Percentiles rank a stretch among this genome's conserved stretches.
Conservation (phyloP, 2,888 invertebrate genomes). For the Parasteatoda lunata region DNA sequence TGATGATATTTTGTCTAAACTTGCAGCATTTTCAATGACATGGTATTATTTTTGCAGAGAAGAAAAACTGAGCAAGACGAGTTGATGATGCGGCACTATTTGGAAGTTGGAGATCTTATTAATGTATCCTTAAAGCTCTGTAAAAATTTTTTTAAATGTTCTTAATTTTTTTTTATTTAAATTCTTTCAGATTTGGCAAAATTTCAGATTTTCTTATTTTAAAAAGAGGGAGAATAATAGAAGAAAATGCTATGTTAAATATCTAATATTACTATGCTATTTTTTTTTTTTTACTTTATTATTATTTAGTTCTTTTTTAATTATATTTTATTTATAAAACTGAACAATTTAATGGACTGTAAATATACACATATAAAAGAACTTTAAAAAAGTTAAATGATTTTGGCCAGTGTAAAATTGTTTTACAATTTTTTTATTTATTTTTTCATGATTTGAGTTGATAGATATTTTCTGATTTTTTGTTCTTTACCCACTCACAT, state of each 20-base stretch:
- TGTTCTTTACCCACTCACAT: too few relatives aligned
- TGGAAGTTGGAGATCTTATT: conserved; percentile 95
- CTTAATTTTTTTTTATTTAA: neutral
- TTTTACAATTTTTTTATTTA: too few relatives aligned
- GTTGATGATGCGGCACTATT: conserved; percentile 95
- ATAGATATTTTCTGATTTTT: too few relatives aligned
- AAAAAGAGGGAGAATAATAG: too few relatives aligned
- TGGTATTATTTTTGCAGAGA: conserved; percentile 77
- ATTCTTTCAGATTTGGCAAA: neutral
- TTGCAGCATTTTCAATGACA: too few relatives aligned
- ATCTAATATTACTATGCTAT: neutral
- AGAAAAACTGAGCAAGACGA: conserved; percentile 96
- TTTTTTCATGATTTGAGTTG: too few relatives aligned
- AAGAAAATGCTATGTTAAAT: neutral
- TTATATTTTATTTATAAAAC: neutral
- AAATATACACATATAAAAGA: too few relatives aligned
- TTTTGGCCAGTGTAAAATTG: too few relatives aligned
- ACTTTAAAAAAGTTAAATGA: too few relatives aligned
- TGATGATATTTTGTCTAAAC: too few relatives aligned
- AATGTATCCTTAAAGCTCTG: conserved; percentile 78
- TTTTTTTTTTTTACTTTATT: neutral
- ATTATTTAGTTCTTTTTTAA: neutral
- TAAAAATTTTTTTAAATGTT: neutral
- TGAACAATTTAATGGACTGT: neutral
- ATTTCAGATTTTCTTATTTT: too few relatives aligned